A percentile compares a stretch with the other conserved stretches of the same genome.
phyloP scores from a whole-genome alignment of 2,888 invertebrate species.

The Acronicta aceris region DNA sequence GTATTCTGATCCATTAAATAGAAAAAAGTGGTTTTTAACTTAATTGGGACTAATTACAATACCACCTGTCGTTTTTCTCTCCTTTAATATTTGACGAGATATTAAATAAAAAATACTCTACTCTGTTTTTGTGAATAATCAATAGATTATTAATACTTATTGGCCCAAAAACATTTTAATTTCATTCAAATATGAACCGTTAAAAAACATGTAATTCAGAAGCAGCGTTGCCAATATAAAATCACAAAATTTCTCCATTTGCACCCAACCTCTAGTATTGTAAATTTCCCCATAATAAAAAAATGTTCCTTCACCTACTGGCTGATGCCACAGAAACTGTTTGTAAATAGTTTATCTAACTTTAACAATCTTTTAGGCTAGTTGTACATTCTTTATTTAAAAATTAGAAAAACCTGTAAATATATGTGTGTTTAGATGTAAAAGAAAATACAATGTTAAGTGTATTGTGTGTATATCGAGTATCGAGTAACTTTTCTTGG shows the following conservation, averaged over 20 bases:
- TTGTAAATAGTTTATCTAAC: slow-evolving; percentile 57
- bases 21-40: background rate
- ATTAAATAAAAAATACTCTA: too few species aligned
- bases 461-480: slow-evolving; percentile 78
- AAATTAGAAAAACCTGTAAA: slow-evolving; percentile 64
- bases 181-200: too few species aligned
- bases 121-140: too few species aligned
- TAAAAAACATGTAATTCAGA: too few species aligned
- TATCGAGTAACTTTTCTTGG: slow-evolving; percentile 72
- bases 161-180: too few species aligned
- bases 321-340: slow-evolving; percentile 41
- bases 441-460: slow-evolving; percentile 58
- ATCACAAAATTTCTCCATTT: slow-evolving; percentile 20
- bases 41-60: too few species aligned
- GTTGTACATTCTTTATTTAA: slow-evolving; percentile 72
- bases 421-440: slow-evolving; percentile 67
- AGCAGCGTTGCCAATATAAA: too few species aligned
- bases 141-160: too few species aligned
- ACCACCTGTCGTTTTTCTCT: background rate
- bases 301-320: slow-evolving; percentile 63
- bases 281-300: slow-evolving; percentile 60
- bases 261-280: slow-evolving; percentile 53
- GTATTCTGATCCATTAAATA: too few species aligned
- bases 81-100: too few species aligned
- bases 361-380: slow-evolving; percentile 60